Evolutionary conservation across 1,140 invertebrate species (phyloP), one percentile per base, ranked within the genome.

Genomic region (Lysiphlebus fabarum): DNA sequence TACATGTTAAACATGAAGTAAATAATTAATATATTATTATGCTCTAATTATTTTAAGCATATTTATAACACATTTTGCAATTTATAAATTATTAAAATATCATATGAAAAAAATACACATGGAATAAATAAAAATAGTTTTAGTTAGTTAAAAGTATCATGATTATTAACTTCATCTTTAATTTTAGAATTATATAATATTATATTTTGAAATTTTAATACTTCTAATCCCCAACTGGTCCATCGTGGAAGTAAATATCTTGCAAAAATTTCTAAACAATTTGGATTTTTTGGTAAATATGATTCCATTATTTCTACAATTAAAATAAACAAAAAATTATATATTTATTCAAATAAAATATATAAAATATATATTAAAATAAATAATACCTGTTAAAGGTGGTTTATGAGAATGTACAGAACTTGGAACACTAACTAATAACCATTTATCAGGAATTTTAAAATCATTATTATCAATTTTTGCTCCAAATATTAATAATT

Each of bases 361-460:
- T 34, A 42, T 9, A 62, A 48, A 59, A 62, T 49, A 7, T 36
- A 12, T 37, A 59, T 12, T 3, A 10, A 53, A 53, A 7, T 53
- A 38, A 47, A 2, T 38, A 17, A 60, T 74, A 82, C 84, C 81
- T 66, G 75, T 65, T 38, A 94, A 68, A 6, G 90, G 89, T 53
- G 93, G 93, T 79, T 97, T 97, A 68, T 95, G 92, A 8, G 93
- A 96, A 81, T 96, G 93, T 50, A 95, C 79, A 36, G 88, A 87
- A 81, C 91, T 95, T 1, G 95, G 93, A n/a, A 96, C 78, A 77
- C 92, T 95, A 10, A 90, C 71, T 50, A 96, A 72, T 26, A 92
- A 65, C 75, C 86, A 85, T 9, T 81, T 75, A 65, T 84, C 71
- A 36, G 76, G 82, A 66, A 82, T 72, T 50, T 70, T 67, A 44